Base-by-base conservation (phyloP, 1,140 invertebrate genomes). In the Drosophila mayri region DNA sequence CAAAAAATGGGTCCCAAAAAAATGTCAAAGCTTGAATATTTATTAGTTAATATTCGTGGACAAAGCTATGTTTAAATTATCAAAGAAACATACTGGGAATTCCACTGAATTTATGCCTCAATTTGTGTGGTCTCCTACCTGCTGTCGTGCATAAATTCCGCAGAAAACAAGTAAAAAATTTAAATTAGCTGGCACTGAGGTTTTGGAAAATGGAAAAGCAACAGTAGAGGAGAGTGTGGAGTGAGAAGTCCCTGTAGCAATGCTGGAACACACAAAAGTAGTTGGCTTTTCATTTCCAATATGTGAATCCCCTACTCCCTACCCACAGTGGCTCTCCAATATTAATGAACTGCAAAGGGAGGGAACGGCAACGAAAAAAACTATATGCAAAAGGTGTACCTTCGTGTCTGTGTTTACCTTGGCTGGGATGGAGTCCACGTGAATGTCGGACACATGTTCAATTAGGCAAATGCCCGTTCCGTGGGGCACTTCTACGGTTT, bases 271-370 rank as follows among this genome's bases (percentile, higher is more conserved):
- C 50, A 30, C 35, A 64, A 54, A 61, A 28, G 35, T 38, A 73
- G 65, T 70, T 78, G 61, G 52, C 84, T 76, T 86, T 86, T 87
- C 82, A 88, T 88, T 88, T 87, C 72, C 75, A 87, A 79, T 88
- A 83, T 65, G 73, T 64, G 35, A 68, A 61, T 76, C 65, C 70
- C 46, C 32, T 44, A 28, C 46, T 22, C 62, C 79, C 38, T 16
- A 16, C 46, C 11, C 71, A 35, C 46, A 32, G 35, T 30, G 28
- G n/a, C 35, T 41, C 47, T 58, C 44, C 73, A 68, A 68, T 76
- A 79, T 88, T 88, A 86, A 86, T 88, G 79, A 87, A 88, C 66
- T 83, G 84, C 76, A 62, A 86, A 77, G 47, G 40, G 32, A 8
- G 25, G 18, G 32, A 58, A 38, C 8, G 11, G 25, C 16, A 70